These are phyloP conservation scores for Sander lucioperca DNA, from an alignment of 2,113 vertebrate species.

Conservation along the genomic window DNA sequence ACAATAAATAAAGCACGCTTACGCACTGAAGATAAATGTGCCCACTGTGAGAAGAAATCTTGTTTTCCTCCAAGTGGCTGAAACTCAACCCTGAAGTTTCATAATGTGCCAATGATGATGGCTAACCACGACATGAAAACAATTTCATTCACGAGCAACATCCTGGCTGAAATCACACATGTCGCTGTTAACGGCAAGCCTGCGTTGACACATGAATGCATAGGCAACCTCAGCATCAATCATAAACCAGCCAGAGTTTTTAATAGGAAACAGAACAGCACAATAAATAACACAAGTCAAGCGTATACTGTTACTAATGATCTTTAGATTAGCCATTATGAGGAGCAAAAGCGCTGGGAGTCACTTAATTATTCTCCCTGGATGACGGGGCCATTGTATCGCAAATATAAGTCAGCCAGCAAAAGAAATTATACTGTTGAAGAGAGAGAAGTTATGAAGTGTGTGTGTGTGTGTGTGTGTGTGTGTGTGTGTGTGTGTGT, in stretches of 20 bases:
- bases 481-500: slow-evolving; percentile 3
- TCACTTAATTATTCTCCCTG: slow-evolving; percentile 83
- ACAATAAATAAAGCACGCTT: slow-evolving; percentile 3
- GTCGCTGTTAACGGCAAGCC: slow-evolving; percentile 24
- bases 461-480: neutral
- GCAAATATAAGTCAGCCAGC: slow-evolving; percentile 26
- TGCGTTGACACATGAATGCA: slow-evolving; percentile 48
- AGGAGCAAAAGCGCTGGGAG: slow-evolving; percentile 74
- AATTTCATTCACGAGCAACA: slow-evolving; percentile 61
- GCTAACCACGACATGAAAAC: slow-evolving; percentile 55
- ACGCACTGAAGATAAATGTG: slow-evolving; percentile 3
- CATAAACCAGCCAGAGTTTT: slow-evolving; percentile 64
- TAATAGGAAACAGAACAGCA: slow-evolving; percentile 73
- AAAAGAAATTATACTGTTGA: slow-evolving; percentile 40
- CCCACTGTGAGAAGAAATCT: neutral
- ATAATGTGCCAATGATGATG: slow-evolving; percentile 53
- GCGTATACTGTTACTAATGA: slow-evolving; percentile 78
- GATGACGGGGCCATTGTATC: slow-evolving; percentile 51
- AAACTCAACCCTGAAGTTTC: slow-evolving; percentile 64
- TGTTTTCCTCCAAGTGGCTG: slow-evolving; percentile 22
- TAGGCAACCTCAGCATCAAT: slow-evolving; percentile 68
- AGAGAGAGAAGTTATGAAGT: slow-evolving; percentile 59
- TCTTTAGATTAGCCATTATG: slow-evolving; percentile 82
- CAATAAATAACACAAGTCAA: slow-evolving; percentile 80
- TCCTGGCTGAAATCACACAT: slow-evolving; percentile 56